These are phyloP conservation scores for Neodiprion fabricii DNA, from an alignment of 1,140 invertebrate species.

Conservation along the genomic window DNA sequence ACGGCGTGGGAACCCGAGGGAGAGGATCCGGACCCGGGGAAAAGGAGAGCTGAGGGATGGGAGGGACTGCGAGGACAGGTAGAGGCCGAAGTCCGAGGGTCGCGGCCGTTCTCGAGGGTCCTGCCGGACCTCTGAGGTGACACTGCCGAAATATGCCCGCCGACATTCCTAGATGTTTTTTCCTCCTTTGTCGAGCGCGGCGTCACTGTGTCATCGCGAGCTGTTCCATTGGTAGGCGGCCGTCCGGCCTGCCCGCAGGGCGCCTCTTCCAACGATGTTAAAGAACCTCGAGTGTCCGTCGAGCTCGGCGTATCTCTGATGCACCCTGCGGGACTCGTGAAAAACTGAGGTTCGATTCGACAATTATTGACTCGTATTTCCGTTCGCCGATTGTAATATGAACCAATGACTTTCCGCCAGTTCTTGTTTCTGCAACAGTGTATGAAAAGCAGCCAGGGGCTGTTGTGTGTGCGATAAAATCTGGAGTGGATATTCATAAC, in stretches of 20 bases:
- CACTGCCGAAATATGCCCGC: conserved; percentile 55
- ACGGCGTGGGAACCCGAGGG: conserved; percentile 19
- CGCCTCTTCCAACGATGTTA: neutral
- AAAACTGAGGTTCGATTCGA: too few relatives aligned
- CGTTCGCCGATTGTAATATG: too few relatives aligned
- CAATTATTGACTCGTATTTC: too few relatives aligned
- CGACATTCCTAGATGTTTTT: conserved; percentile 57
- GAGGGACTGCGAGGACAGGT: conserved; percentile 7
- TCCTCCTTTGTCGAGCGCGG: conserved; percentile 54
- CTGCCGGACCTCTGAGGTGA: conserved; percentile 45
- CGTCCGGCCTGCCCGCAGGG: neutral
- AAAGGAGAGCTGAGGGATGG: conserved; percentile 15
- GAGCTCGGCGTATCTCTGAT: too few relatives aligned
- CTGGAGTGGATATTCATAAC: conserved; percentile 58
- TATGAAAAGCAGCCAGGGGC: too few relatives aligned
- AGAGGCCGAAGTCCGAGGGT: neutral
- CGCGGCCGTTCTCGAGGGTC: neutral
- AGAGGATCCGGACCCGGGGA: conserved; percentile 6
- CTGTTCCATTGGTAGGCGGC: conserved; percentile 1
- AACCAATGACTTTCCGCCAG: too few relatives aligned
- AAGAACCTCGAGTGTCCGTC: too few relatives aligned
- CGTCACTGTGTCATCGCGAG: conserved; percentile 51
- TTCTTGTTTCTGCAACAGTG: too few relatives aligned
- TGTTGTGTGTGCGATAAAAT: neutral
- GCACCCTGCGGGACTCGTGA: too few relatives aligned